Base-by-base conservation (phyloP, 2,797 vertebrate species). In the Peromyscus eremicus region DNA sequence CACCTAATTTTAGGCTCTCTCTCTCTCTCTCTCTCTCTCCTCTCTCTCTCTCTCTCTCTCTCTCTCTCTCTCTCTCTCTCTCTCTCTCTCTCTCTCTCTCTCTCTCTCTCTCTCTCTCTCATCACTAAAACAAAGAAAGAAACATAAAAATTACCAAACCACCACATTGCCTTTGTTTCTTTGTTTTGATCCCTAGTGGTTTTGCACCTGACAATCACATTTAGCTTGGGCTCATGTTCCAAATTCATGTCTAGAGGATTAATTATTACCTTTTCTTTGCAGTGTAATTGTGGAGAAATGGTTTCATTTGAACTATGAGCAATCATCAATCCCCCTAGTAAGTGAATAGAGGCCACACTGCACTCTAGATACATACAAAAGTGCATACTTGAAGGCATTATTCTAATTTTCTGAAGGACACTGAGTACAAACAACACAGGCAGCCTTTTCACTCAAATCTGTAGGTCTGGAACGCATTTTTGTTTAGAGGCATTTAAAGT, bases 261-360 rank as follows among this genome's bases (percentile, higher is more conserved):
- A 89, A 85, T 83, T 49, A 76, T 62, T 68, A 62, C 37, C 77
- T 85, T 70, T 85, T 32, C 77, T 95, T 23, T 57, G 85, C 68
- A 89, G 27, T 40, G 52, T 92, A 92, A 94, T 68, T 92, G 2
- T 76, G 73, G 52, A 34, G 34, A 43, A 84, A 95, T 13, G 21
- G 32, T 55, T 81, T 82, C 19, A 40, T 92, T 76, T 70, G 40
- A 86, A 76, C 60, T 94, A 46, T 68, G 37, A n/a, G 19, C 57
- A 55, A 70, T 62, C 46, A 70, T 80, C 32, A 93, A 5, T 76
- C 57, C 3, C 55, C 66, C 71, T 79, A 70, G 81, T 90, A 92
- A 90, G 68, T 76, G 40, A 92, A 90, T 5, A 62, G 40, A 89
- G 40, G 34, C 49, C 40, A 90, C 19, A 46, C 4, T 73, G 34